Evolutionary conservation across 2,113 vertebrate genomes (phyloP).

Genomic region (Phalacrocorax carbo): DNA sequence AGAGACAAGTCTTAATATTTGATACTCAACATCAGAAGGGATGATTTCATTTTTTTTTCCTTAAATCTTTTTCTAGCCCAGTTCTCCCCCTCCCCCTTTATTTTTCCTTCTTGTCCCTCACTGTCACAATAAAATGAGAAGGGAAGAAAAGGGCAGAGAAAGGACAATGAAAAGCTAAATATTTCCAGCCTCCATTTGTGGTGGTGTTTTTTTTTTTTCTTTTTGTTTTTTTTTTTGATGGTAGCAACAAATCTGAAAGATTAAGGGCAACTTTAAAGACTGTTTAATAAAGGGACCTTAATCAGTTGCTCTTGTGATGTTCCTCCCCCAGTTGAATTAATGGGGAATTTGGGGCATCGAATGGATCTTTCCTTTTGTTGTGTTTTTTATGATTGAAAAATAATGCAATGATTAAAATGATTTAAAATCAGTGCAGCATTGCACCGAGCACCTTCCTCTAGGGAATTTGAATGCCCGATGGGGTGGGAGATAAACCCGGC

Average conservation of each 20-base stretch:
- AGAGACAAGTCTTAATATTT: slow-evolving; percentile 10
- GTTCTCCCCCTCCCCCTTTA: background rate
- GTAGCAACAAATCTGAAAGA: slow-evolving; percentile 44
- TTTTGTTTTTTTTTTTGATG: background rate
- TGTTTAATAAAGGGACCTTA: slow-evolving; percentile 23
- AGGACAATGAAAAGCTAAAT: slow-evolving; percentile 7
- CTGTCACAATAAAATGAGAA: background rate
- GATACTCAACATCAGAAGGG: background rate
- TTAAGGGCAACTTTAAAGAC: slow-evolving; percentile 66
- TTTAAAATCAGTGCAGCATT: fast-evolving
- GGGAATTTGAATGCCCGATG: fast-evolving
- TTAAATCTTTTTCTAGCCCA: slow-evolving; percentile 9
- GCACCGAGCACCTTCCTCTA: fast-evolving
- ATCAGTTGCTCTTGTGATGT: background rate
- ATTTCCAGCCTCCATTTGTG: background rate
- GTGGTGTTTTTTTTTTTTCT: background rate
- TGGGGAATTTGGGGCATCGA: background rate
- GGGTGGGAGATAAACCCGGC: background rate
- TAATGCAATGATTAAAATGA: background rate
- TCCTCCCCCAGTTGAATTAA: background rate
- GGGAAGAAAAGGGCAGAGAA: slow-evolving; percentile 16
- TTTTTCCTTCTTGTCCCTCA: background rate
- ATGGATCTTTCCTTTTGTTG: background rate
- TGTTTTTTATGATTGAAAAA: background rate
- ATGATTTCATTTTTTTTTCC: background rate